Percentiles rank a stretch among this genome's conserved stretches.
These are phyloP conservation scores for Congeria kusceri DNA, from an alignment of 2,888 invertebrate species.

Conservation along the genomic window DNA sequence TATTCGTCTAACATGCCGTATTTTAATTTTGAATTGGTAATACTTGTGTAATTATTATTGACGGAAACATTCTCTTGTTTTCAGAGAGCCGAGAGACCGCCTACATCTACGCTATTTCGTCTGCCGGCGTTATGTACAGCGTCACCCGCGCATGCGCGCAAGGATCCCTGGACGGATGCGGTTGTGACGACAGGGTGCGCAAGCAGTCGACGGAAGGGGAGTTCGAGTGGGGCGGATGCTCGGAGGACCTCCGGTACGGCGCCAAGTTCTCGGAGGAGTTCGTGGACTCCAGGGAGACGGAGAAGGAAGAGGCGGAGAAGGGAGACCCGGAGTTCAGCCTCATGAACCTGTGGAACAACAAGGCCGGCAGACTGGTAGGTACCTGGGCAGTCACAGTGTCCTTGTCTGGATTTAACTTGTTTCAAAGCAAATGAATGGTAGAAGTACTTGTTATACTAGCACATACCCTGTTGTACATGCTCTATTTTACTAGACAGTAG, in stretches of 20 bases:
- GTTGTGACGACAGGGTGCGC: slow-evolving; percentile 93
- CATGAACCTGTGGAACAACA: slow-evolving; percentile 97
- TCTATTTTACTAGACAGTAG: no score
- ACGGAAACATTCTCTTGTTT: no score
- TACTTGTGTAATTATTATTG: no score
- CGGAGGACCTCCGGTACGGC: slow-evolving; percentile 91
- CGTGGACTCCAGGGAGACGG: slow-evolving; percentile 92
- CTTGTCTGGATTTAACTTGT: no score
- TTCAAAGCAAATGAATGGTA: no score
- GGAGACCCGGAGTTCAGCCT: slow-evolving; percentile 88
- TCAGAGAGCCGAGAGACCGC: slow-evolving; percentile 95
- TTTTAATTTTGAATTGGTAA: no score
- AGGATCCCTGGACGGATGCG: slow-evolving; percentile 93
- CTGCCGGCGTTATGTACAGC: slow-evolving; percentile 95
- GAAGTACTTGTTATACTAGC: no score
- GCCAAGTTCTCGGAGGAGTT: slow-evolving; percentile 94
- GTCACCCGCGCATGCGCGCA: slow-evolving; percentile 92
- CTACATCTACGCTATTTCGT: slow-evolving; percentile 94
- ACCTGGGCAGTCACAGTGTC: neutral
- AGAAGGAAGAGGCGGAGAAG: slow-evolving; percentile 87
- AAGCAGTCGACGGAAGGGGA: slow-evolving; percentile 89
- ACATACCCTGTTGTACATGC: no score
- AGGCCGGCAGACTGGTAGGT: slow-evolving; percentile 94
- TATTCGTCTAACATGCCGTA: no score
- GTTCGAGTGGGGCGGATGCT: slow-evolving; percentile 96